A percentile compares a stretch with the other conserved stretches of the same genome.
phyloP scores from a whole-genome alignment of 64 coral and sea anemone genomes.

The Orbicella faveolata region DNA sequence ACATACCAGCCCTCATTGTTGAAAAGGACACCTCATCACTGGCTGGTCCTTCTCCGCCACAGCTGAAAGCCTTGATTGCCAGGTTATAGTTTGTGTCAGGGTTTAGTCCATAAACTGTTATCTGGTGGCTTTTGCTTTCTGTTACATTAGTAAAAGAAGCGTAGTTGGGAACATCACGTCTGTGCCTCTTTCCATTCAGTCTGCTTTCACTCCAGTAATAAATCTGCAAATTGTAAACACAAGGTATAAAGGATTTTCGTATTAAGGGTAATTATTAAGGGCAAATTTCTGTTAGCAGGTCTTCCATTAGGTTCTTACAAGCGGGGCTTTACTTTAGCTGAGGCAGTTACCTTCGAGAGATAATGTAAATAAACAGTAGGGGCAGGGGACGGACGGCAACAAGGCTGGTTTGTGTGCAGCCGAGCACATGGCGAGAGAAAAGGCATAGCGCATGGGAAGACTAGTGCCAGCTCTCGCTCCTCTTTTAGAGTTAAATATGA shows the following conservation, averaged over 20 bases:
- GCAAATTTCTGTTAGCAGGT: too few relatives aligned
- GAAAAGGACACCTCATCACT: conserved; percentile 43
- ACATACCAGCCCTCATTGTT: conserved; percentile 55
- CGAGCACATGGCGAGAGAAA: too few relatives aligned
- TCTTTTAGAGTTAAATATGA: too few relatives aligned
- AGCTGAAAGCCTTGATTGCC: conserved; percentile 67
- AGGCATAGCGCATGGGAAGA: too few relatives aligned
- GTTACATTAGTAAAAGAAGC: conserved; percentile 4
- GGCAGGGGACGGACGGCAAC: too few relatives aligned
- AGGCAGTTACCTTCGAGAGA: too few relatives aligned
- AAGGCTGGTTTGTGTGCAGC: too few relatives aligned
- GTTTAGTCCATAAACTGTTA: conserved; percentile 32
- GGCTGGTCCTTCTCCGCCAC: conserved; percentile 63
- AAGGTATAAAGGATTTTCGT: neutral
- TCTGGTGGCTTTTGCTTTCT: neutral
- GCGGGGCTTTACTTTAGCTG: too few relatives aligned
- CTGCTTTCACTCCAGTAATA: conserved; percentile 49
- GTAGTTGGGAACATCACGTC: conserved; percentile 43
- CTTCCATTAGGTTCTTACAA: too few relatives aligned
- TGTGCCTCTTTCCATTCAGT: neutral
- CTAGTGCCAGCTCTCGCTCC: too few relatives aligned
- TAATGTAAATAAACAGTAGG: too few relatives aligned
- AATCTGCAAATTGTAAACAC: neutral
- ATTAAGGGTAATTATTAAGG: too few relatives aligned
- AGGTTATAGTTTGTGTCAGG: conserved; percentile 51